Evolutionary conservation across 2,888 invertebrate genomes (phyloP), one percentile per base, ranked within the genome.

Genomic region (Therioaphis trifolii): DNA sequence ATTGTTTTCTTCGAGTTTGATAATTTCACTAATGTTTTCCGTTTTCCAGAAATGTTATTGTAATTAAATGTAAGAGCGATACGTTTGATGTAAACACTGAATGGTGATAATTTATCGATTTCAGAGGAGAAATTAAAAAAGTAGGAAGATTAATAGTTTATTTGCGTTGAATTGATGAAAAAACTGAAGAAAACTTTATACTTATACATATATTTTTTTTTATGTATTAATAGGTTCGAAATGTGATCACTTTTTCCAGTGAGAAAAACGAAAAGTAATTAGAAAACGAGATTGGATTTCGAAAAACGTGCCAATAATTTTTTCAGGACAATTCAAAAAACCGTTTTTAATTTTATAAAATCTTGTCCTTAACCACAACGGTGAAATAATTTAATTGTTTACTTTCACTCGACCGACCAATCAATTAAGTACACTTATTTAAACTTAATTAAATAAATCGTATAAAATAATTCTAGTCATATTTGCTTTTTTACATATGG

Each of bases 261-360:
- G 24, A 46, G 27, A 71, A 71, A 46, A 69, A 24, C 15, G 43
- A 4, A 18, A 43, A 27, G 9, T 46, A 18, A 71, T 71, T 27
- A 46, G 14, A n/a, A 71, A 71, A 46, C 18, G 46, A 46, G 11
- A 49, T 71, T 71, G 15, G 18, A 27, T 71, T 71, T 71, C 21
- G 27, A n/a, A 71, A 27, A 18, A 71, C 27, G 27, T 46, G 27
- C 71, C 27, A 46, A 71, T 27, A 3, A 71, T 27, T 71, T 49
- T 49, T n/a, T n/a, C n/a, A 2, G 11, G 3, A 49, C 24, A 46
- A 49, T 71, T 71, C 24, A 18, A 18, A 49, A 46, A n/a, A 55
- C 24, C 2, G 21, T 71, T 46, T 69, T 46, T 71, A 43, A 71
- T 71, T 71, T 40, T 71, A 46, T 49, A 27, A 71, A 49, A 71